Evolutionary conservation across 2,113 vertebrate species (phyloP).

Genomic region (Platysternon megacephalum): DNA sequence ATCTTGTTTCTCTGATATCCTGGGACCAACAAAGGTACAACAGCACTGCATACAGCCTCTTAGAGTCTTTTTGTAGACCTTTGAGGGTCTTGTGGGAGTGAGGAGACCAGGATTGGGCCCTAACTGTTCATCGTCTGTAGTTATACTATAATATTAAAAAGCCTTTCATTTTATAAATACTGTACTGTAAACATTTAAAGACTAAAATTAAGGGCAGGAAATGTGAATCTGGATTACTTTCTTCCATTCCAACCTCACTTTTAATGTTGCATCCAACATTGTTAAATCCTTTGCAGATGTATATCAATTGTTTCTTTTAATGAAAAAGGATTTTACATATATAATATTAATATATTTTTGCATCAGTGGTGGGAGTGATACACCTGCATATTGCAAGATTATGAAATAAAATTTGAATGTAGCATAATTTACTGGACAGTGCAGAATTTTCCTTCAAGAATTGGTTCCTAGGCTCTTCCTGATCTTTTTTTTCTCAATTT

Average conservation of each 20-base stretch:
- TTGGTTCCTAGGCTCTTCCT: background rate
- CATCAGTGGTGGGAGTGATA: background rate
- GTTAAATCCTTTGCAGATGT: background rate
- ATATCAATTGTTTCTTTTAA: background rate
- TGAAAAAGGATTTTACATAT: background rate
- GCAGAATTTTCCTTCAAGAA: background rate
- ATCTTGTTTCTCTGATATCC: too few relatives aligned
- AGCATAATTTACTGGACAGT: background rate
- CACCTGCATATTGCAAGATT: too few relatives aligned
- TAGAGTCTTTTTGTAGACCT: background rate
- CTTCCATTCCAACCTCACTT: background rate
- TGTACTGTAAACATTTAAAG: background rate
- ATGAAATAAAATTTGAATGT: background rate
- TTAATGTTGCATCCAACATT: background rate
- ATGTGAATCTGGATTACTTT: background rate
- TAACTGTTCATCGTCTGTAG: background rate
- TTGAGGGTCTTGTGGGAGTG: too few relatives aligned
- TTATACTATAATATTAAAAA: background rate
- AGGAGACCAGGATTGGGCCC: background rate
- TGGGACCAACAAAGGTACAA: too few relatives aligned
- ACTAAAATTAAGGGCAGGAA: background rate
- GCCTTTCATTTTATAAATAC: background rate
- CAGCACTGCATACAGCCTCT: too few relatives aligned
- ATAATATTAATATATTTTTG: background rate
- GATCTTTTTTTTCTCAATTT: background rate